phyloP scores from a whole-genome alignment of 2,113 vertebrate genomes.

The Aegithalos caudatus region DNA sequence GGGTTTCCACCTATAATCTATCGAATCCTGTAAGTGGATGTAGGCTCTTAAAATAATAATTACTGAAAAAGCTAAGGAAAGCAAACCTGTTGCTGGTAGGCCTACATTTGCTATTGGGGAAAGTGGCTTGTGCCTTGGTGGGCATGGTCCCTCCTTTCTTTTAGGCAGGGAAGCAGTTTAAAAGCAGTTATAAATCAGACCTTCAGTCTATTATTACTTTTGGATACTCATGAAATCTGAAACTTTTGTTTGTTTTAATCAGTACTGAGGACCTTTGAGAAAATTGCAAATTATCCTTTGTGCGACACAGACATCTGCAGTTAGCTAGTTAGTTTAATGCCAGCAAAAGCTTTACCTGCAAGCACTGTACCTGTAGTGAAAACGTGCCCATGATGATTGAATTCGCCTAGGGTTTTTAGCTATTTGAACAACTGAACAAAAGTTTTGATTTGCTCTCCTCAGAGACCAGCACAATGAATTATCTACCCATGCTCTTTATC shows the following conservation, averaged over 20 bases:
- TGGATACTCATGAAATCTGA: neutral
- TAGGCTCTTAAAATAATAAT: neutral
- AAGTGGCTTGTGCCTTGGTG: neutral
- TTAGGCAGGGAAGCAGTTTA: neutral
- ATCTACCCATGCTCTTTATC: neutral
- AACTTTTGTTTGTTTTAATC: neutral
- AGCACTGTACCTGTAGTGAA: neutral
- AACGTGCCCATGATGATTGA: neutral
- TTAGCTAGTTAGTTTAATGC: neutral
- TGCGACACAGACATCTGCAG: neutral
- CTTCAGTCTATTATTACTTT: neutral
- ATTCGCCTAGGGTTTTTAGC: neutral
- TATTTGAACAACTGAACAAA: neutral
- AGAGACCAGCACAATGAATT: neutral
- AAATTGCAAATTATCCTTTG: neutral
- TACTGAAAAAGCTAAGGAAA: neutral
- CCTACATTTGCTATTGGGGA: rapidly evolving
- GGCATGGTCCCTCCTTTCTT: neutral
- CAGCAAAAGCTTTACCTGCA: neutral
- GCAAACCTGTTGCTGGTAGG: neutral
- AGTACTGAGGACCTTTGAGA: neutral
- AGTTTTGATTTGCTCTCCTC: neutral
- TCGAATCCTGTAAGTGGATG: neutral
- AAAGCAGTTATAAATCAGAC: neutral
- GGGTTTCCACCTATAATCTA: neutral